Base-by-base conservation (phyloP, 2,888 invertebrate genomes). In the Stenchaetothrips biformis region DNA sequence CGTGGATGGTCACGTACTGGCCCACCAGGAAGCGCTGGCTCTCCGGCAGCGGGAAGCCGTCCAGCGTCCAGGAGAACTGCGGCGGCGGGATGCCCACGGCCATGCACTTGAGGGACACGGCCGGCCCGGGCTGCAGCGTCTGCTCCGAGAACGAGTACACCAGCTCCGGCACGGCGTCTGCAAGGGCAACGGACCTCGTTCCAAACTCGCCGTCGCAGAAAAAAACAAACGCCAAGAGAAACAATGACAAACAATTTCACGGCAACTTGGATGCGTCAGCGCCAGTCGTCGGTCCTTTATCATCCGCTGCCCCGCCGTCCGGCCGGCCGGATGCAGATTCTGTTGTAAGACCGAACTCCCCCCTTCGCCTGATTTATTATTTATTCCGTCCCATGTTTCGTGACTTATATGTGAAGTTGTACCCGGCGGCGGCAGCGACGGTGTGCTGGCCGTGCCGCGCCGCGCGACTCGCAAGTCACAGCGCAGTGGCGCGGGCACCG, bases 1-100 rank as follows among this genome's bases (percentile, higher is more conserved):
- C 96, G 88, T 95, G 95, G 77, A 95, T 91, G 27, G 95, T 96
- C 83, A 96, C 95, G 88, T 96, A 95, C 87, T 96, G 95, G 53
- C 96, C 96, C 81, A 95, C 95, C 85, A 96, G 91, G 87, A 95
- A 95, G 85, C 96, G 90, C 83, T 92, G 91, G 85, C 91, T 92
- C 80, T 92, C 91, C 49, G 93, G 94, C 86, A 95, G 91, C 79
- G 95, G 93, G 87, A 95, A 95, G 78, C 95, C 95, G 86, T 96
- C 96, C 83, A 96, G 89, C 11, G 93, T 91, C 97, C 97, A 98
- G 79, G 92, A 92, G 87, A 98, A 95, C 86, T 94, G 94, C 6
- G 97, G 97, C 79, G 95, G 94, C 9, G 97, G 97, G 87, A 95
- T 97, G 79, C 97, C 97, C 85, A 95, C 93, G n/a, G 96, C 96